Evolutionary conservation across 2,113 vertebrate species (phyloP).

Genomic region (Oreocharis arfaki): DNA sequence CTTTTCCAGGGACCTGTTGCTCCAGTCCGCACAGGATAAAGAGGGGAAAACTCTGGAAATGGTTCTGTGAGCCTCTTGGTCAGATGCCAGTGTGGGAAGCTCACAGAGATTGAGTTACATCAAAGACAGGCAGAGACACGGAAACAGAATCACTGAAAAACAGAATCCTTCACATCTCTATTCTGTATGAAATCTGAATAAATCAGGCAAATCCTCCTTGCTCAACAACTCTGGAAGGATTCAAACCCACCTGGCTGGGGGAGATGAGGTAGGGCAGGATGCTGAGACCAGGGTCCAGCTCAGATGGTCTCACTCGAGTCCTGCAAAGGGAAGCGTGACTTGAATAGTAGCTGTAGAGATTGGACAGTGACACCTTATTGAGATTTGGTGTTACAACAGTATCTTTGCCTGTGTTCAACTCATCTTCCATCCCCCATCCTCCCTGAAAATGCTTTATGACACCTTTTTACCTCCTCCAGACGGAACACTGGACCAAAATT

Average conservation of each 20-base stretch:
- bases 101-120: not conserved
- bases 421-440: not conserved
- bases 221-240: not conserved
- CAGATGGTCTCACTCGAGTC: not conserved
- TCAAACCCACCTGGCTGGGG: not conserved
- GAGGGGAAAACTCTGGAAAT: not conserved
- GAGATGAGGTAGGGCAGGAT: accelerated
- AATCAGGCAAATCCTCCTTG: not conserved
- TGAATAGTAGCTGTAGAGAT: not conserved
- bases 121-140: not conserved
- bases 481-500: not conserved
- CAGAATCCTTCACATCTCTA: not conserved
- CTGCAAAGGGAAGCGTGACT: not conserved
- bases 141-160: not conserved
- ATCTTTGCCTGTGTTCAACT: not conserved
- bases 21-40: conserved; percentile 6
- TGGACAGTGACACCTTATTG: not conserved
- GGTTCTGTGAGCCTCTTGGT: not conserved
- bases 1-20: conserved; percentile 35
- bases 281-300: not conserved
- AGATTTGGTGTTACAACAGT: not conserved
- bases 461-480: not conserved
- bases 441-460: not conserved
- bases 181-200: not conserved
- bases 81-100: not conserved